These are phyloP conservation scores for Xenops minutus DNA, from an alignment of 2,797 vertebrate species.

Conservation along the genomic window DNA sequence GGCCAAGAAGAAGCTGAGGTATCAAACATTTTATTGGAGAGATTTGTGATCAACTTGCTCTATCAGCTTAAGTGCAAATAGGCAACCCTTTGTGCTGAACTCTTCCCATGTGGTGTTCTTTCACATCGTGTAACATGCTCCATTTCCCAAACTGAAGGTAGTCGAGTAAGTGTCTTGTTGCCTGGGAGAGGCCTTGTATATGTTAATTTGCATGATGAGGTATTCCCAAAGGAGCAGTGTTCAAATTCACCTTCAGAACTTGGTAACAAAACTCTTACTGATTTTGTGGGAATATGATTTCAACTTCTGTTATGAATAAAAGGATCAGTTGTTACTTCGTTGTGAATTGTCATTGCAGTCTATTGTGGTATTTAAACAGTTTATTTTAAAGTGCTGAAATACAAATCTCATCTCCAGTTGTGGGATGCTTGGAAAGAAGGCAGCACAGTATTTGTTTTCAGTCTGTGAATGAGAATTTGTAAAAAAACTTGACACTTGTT, in stretches of 20 bases:
- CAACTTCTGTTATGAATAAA: neutral
- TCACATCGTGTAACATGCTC: neutral
- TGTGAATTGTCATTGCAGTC: neutral
- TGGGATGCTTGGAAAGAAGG: neutral
- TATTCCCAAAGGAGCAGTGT: neutral
- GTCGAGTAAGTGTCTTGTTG: neutral
- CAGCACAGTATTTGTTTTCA: neutral
- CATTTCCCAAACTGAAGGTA: slow-evolving; percentile 7
- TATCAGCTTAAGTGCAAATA: neutral
- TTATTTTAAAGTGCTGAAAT: neutral
- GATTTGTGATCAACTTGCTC: neutral
- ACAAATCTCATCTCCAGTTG: neutral
- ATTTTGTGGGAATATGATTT: neutral
- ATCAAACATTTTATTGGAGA: neutral
- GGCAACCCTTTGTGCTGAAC: neutral
- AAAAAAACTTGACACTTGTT: neutral
- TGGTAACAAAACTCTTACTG: neutral
- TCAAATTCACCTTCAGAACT: neutral
- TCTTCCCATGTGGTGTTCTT: neutral
- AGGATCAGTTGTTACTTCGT: neutral
- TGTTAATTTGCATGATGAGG: neutral
- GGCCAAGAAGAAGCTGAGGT: neutral
- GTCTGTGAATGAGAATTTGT: neutral
- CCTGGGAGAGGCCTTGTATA: neutral
- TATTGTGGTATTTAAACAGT: neutral